Conservation (phyloP, 2,888 invertebrate genomes). For the Acrobasis suavella region DNA sequence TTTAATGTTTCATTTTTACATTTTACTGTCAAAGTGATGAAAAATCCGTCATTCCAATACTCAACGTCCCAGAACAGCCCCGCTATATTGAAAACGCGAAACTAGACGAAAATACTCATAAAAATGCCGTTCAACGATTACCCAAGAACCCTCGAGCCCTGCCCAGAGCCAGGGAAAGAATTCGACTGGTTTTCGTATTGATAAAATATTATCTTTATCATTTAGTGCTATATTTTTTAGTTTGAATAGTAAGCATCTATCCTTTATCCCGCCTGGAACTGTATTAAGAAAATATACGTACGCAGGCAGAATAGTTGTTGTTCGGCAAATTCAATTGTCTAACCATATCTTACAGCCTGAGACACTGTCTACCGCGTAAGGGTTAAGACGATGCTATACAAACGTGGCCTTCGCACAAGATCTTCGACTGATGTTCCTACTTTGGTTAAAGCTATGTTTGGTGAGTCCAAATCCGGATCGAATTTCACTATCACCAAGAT, state of each 20-base stretch:
- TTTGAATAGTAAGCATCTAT: background rate
- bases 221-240: background rate
- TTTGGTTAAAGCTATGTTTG: background rate
- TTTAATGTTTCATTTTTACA: background rate
- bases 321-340: too few species aligned
- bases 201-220: background rate
- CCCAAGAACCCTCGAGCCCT: background rate
- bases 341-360: too few species aligned
- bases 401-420: too few species aligned
- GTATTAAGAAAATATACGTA: too few species aligned
- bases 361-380: too few species aligned
- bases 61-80: background rate
- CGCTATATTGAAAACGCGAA: background rate
- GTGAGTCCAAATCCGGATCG: too few species aligned
- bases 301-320: too few species aligned
- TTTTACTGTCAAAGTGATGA: background rate
- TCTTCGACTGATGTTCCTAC: too few species aligned
- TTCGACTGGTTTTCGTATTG: slow-evolving; percentile 1
- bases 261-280: too few species aligned
- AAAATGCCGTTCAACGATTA: slow-evolving; percentile 6
- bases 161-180: slow-evolving; percentile 11
- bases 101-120: background rate
- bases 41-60: background rate
- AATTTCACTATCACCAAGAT: too few species aligned
- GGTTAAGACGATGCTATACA: too few species aligned